phyloP scores from a whole-genome alignment of 2,113 vertebrate genomes.

The Neogobius melanostomus region DNA sequence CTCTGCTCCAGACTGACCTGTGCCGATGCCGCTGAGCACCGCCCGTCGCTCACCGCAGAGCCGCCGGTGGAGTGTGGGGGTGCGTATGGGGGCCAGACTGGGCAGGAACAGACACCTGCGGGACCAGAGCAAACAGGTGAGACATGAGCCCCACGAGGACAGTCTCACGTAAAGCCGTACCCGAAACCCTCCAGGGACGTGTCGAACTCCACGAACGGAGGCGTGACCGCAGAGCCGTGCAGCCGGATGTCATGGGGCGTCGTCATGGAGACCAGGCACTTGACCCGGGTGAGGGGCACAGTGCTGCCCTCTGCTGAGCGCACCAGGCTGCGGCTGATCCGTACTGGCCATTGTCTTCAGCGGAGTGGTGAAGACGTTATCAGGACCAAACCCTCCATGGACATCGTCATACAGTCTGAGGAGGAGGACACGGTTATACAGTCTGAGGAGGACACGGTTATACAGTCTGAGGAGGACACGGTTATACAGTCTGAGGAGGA shows the following conservation, averaged over 20 bases:
- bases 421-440: neutral
- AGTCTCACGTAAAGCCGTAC: constrained; percentile 53
- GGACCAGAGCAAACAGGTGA: constrained; percentile 8
- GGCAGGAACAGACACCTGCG: constrained; percentile 93
- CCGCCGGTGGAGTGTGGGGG: constrained; percentile 86
- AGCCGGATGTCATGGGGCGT: constrained; percentile 97
- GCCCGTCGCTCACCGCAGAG: constrained; percentile 87
- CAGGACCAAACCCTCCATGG: constrained; percentile 89
- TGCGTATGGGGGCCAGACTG: constrained; percentile 92
- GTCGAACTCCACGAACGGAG: constrained; percentile 96
- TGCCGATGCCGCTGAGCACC: constrained; percentile 92
- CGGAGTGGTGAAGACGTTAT: constrained; percentile 88
- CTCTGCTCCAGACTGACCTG: too few species aligned
- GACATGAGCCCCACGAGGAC: neutral
- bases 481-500: neutral
- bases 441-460: neutral
- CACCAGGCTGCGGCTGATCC: constrained; percentile 94
- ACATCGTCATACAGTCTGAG: constrained; percentile 89
- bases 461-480: neutral
- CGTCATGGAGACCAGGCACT: constrained; percentile 99
- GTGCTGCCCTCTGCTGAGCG: constrained; percentile 96
- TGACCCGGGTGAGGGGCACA: constrained; percentile 94
- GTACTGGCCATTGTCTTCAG: constrained; percentile 92
- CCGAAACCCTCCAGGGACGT: constrained; percentile 94
- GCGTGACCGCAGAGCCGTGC: constrained; percentile 91